A percentile compares a stretch with the other conserved stretches of the same genome.
Evolutionary conservation across 2,797 vertebrate genomes (phyloP).

Genomic region (Rhynchotus rufescens): DNA sequence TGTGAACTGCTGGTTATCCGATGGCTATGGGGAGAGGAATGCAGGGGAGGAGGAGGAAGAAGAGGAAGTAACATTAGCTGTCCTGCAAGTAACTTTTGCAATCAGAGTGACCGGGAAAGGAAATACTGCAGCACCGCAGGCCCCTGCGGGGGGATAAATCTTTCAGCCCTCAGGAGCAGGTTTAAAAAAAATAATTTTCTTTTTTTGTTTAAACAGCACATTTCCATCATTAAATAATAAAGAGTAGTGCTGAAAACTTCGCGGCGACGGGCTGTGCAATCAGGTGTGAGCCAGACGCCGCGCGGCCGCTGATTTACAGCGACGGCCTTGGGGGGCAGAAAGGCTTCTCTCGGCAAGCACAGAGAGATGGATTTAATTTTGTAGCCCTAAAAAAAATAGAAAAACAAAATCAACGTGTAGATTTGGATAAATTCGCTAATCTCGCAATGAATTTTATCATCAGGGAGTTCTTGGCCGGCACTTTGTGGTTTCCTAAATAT

Average conservation of each 20-base stretch:
- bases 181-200: background rate
- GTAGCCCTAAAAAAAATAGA: background rate
- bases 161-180: constrained; percentile 13
- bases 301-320: constrained; percentile 1
- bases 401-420: constrained; percentile 27
- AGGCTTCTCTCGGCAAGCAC: background rate
- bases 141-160: constrained; percentile 35
- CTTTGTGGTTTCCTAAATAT: constrained; percentile 23
- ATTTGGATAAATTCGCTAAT: constrained; percentile 32
- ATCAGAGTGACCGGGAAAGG: constrained; percentile 29
- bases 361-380: constrained; percentile 26
- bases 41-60: constrained; percentile 28
- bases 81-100: background rate
- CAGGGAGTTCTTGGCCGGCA: background rate
- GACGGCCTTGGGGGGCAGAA: background rate
- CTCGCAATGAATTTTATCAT: background rate
- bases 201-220: background rate
- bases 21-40: constrained; percentile 55
- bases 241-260: constrained; percentile 43
- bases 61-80: constrained; percentile 39
- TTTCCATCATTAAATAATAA: constrained; percentile 46
- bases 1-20: constrained; percentile 20
- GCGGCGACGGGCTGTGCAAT: constrained; percentile 12
- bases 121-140: constrained; percentile 38
- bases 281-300: background rate